phyloP scores from a whole-genome alignment of 2,797 vertebrate genomes.

The Enteromius argenteus region DNA sequence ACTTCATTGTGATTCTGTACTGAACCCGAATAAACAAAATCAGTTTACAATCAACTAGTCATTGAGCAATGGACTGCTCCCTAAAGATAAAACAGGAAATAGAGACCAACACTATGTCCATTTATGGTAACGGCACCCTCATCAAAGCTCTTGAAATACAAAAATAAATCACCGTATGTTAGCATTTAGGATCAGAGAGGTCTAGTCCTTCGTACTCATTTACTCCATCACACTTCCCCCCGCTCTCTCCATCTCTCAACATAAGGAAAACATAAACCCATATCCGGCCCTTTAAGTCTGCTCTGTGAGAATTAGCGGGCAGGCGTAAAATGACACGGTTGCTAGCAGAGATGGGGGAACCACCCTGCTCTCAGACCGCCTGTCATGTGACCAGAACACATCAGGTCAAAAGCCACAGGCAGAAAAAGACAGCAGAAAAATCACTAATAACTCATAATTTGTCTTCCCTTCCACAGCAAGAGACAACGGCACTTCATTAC shows the following conservation, averaged over 20 bases:
- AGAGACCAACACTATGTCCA: slow-evolving; percentile 17
- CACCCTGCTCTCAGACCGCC: slow-evolving; percentile 22
- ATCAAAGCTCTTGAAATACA: neutral
- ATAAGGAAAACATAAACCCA: slow-evolving; percentile 24
- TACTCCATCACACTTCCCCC: slow-evolving; percentile 13
- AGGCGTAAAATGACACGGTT: slow-evolving; percentile 56
- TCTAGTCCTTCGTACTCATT: neutral
- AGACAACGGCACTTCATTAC: neutral
- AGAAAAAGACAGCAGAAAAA: slow-evolving; percentile 6
- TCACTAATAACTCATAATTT: neutral
- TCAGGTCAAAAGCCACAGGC: slow-evolving; percentile 21
- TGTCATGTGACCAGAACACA: slow-evolving; percentile 55
- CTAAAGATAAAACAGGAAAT: slow-evolving; percentile 20
- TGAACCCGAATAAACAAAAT: neutral
- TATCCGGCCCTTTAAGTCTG: slow-evolving; percentile 28
- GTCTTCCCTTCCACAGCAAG: slow-evolving; percentile 1
- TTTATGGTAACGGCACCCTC: slow-evolving; percentile 23
- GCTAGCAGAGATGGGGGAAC: slow-evolving; percentile 31
- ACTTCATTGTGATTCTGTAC: neutral
- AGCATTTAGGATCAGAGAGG: neutral
- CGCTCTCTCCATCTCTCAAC: neutral
- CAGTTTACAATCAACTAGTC: neutral
- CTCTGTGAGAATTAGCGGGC: slow-evolving; percentile 36
- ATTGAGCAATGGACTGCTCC: neutral
- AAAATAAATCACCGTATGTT: neutral